Conservation (phyloP, 2,888 invertebrate species). For the Himalopsyche anomala region DNA sequence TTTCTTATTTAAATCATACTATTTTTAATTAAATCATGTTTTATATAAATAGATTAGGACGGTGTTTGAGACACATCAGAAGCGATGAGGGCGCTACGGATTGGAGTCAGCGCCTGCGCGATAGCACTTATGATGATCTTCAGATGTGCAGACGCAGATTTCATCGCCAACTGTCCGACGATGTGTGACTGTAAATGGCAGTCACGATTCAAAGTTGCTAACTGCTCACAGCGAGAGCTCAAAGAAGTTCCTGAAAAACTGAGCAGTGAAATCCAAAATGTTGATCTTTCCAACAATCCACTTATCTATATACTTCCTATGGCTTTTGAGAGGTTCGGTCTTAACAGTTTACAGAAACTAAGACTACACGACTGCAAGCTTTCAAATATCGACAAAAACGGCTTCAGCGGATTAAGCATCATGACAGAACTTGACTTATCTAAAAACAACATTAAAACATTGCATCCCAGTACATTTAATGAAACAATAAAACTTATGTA, state of each 20-base stretch:
- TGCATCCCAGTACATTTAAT: constrained; percentile 83
- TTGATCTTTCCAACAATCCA: constrained; percentile 84
- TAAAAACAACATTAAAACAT: constrained; percentile 81
- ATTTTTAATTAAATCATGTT: too few relatives aligned
- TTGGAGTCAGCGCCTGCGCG: constrained; percentile 2
- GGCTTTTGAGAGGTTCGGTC: constrained; percentile 82
- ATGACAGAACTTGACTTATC: constrained; percentile 90
- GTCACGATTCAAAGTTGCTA: constrained; percentile 89
- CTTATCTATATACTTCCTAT: constrained; percentile 81
- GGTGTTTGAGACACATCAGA: constrained; percentile 39
- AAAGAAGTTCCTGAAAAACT: constrained; percentile 84
- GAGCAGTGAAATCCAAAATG: constrained; percentile 83
- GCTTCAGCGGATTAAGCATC: constrained; percentile 85
- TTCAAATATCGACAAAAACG: constrained; percentile 83
- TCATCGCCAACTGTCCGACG: constrained; percentile 78
- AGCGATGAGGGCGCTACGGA: constrained; percentile 51
- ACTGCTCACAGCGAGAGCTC: constrained; percentile 83
- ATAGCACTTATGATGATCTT: constrained; percentile 41
- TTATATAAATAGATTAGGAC: too few relatives aligned
- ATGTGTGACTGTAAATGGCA: constrained; percentile 91
- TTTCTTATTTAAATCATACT: too few relatives aligned
- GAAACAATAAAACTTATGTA: constrained; percentile 84
- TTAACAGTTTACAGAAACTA: constrained; percentile 89
- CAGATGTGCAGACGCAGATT: constrained; percentile 67
- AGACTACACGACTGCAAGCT: constrained; percentile 86